phyloP scores from a whole-genome alignment of 2,888 invertebrate species.

The Dione juno region DNA sequence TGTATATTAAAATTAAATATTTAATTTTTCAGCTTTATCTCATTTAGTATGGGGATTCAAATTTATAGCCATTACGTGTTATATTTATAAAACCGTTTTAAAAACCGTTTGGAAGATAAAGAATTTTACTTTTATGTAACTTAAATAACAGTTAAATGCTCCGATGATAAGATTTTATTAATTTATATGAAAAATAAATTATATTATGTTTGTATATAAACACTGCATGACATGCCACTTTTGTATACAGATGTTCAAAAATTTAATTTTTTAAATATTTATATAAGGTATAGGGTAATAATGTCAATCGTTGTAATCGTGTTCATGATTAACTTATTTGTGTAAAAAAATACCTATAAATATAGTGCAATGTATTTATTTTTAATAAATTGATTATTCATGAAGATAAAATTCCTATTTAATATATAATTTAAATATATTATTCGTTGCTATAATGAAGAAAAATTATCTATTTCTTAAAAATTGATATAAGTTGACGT shows the following conservation, averaged over 20 bases:
- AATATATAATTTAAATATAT: conserved; percentile 25
- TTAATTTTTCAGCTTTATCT: no score
- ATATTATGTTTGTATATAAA: background rate
- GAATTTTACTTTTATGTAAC: background rate
- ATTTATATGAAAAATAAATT: background rate
- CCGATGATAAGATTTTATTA: background rate
- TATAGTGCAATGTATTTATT: background rate
- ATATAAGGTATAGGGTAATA: no score
- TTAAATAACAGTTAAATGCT: background rate
- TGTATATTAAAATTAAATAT: no score
- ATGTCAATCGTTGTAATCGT: no score
- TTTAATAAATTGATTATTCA: background rate
- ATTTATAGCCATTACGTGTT: no score
- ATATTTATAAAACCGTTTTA: background rate
- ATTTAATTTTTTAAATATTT: no score
- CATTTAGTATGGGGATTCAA: no score
- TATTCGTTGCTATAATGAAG: conserved; percentile 46
- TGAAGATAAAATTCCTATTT: conserved; percentile 37
- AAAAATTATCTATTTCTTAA: conserved; percentile 40
- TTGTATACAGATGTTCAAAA: background rate
- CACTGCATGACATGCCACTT: background rate
- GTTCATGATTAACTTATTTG: no score
- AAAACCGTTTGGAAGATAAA: background rate
- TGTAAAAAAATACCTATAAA: no score
- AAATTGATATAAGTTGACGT: conserved; percentile 47